A percentile compares a stretch with the other conserved stretches of the same genome.
phyloP scores from a whole-genome alignment of 2,113 vertebrate species.

The Notothenia coriiceps region DNA sequence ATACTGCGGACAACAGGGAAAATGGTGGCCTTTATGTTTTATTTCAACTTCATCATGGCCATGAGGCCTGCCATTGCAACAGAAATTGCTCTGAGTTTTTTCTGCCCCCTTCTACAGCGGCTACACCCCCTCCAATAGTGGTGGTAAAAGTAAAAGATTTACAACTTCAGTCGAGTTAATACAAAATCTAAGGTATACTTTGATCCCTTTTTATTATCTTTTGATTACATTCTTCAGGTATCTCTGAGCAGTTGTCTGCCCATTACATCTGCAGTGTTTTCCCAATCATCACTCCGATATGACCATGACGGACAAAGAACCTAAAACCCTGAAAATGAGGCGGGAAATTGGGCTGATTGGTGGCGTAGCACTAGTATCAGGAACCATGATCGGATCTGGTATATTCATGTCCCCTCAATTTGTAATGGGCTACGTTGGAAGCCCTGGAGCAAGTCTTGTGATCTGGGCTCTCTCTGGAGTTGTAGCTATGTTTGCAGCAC shows the following conservation, averaged over 20 bases:
- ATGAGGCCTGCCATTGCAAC: slow-evolving; percentile 85
- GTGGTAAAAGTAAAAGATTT: slow-evolving; percentile 60
- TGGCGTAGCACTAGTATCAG: slow-evolving; percentile 82
- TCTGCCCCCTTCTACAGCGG: slow-evolving; percentile 83
- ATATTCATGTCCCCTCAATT: slow-evolving; percentile 87
- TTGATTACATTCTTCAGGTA: no score
- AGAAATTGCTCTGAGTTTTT: slow-evolving; percentile 84
- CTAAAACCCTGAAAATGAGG: slow-evolving; percentile 57
- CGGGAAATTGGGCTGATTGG: slow-evolving; percentile 81
- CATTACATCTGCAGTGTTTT: neutral
- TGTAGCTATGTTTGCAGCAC: slow-evolving; percentile 81
- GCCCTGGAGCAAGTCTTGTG: slow-evolving; percentile 86
- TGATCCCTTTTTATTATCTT: no score
- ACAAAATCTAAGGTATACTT: no score
- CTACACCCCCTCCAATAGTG: slow-evolving; percentile 76
- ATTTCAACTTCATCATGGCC: slow-evolving; percentile 83
- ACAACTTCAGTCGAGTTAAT: neutral
- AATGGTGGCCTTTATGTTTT: slow-evolving; percentile 86
- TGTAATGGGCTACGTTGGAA: slow-evolving; percentile 83
- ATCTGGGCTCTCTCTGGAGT: slow-evolving; percentile 87
- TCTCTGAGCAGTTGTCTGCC: neutral
- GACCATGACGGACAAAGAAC: slow-evolving; percentile 38
- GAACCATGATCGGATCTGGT: slow-evolving; percentile 89
- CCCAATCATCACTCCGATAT: neutral
- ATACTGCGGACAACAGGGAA: slow-evolving; percentile 86